These are phyloP conservation scores for Hedychridium roseum DNA, from an alignment of 2,888 invertebrate genomes.

Conservation along the genomic window DNA sequence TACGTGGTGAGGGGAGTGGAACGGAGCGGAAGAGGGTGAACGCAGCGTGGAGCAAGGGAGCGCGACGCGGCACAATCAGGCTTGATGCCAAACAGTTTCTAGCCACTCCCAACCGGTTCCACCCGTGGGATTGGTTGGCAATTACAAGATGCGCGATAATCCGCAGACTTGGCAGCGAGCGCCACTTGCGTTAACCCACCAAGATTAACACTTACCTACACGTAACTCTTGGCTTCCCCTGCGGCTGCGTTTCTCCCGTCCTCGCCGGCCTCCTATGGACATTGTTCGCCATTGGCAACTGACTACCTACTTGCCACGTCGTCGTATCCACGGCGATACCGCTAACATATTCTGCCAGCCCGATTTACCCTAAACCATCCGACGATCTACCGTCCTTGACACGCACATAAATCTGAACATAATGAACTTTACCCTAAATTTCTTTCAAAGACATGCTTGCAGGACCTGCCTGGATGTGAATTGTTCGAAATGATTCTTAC, in stretches of 20 bases:
- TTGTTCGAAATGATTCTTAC: no score
- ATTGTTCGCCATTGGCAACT: no score
- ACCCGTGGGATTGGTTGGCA: constrained; percentile 62
- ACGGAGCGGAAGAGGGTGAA: constrained; percentile 38
- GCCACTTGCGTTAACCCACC: constrained; percentile 60
- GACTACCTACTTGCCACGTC: no score
- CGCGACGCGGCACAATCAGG: constrained; percentile 57
- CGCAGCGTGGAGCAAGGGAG: constrained; percentile 41
- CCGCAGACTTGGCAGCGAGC: constrained; percentile 62
- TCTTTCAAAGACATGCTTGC: no score
- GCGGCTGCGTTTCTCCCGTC: constrained; percentile 20
- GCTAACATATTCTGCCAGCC: no score
- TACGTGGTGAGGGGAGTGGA: constrained; percentile 4
- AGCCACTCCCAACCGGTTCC: constrained; percentile 51
- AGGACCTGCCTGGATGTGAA: no score
- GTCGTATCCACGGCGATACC: no score
- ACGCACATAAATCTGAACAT: no score
- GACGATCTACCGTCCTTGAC: no score
- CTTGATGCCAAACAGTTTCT: constrained; percentile 62
- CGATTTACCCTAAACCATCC: no score
- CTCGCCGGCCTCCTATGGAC: constrained; percentile 5
- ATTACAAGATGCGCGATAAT: constrained; percentile 64
- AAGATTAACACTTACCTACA: constrained; percentile 63
- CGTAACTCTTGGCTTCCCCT: constrained; percentile 54
- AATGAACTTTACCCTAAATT: no score